These are phyloP conservation scores for Zaprionus gabonicus DNA, from an alignment of 1,140 invertebrate species.

Conservation along the genomic window DNA sequence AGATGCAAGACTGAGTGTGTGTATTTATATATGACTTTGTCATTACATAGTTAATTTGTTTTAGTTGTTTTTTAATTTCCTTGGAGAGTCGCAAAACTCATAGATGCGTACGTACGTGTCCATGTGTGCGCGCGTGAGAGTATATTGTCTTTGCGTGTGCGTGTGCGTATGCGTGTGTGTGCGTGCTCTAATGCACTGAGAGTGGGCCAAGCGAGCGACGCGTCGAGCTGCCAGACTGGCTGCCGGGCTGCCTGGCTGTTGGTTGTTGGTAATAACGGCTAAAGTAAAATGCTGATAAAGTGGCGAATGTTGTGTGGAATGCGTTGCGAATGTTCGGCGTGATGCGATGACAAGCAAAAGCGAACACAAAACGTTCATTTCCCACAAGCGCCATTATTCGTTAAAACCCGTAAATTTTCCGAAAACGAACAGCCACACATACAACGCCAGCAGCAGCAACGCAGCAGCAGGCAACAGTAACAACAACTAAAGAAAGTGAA, in stretches of 20 bases:
- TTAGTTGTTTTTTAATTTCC: conserved; percentile 83
- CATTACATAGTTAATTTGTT: conserved; percentile 83
- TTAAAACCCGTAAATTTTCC: conserved; percentile 80
- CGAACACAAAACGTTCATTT: conserved; percentile 83
- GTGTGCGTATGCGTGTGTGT: conserved; percentile 15
- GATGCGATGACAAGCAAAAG: conserved; percentile 78
- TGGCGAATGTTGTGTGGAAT: conserved; percentile 67
- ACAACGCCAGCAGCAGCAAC: conserved; percentile 11
- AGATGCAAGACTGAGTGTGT: conserved; percentile 5
- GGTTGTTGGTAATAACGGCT: conserved; percentile 71
- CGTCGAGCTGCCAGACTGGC: conserved; percentile 8
- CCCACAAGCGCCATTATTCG: conserved; percentile 82
- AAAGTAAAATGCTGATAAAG: conserved; percentile 83
- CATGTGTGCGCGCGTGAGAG: conserved; percentile 4
- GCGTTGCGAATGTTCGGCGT: conserved; percentile 43
- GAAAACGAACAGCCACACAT: conserved; percentile 64
- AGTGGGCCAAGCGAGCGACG: conserved; percentile 36
- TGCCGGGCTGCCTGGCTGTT: conserved; percentile 25
- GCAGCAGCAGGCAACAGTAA: conserved; percentile 27
- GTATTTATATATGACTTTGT: conserved; percentile 68
- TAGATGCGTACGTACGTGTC: conserved; percentile 51
- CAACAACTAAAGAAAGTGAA: conserved; percentile 32
- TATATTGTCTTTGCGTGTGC: conserved; percentile 10
- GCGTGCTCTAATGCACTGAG: conserved; percentile 65
- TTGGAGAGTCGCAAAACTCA: conserved; percentile 77